These are phyloP conservation scores for Aldrovandia affinis DNA, from an alignment of 2,797 vertebrate species.

Conservation along the genomic window DNA sequence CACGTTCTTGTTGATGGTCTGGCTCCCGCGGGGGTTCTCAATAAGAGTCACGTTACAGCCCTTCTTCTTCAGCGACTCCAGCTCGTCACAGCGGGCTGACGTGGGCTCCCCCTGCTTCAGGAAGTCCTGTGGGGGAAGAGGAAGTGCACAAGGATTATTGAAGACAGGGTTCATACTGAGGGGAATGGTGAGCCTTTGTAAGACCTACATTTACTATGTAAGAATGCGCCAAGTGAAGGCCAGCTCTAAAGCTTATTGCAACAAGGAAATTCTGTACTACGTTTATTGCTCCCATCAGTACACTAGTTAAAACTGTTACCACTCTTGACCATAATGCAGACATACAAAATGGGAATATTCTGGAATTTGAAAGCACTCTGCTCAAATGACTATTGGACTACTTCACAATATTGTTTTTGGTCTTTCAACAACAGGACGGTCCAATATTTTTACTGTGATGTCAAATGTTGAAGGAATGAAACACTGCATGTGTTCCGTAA, in stretches of 20 bases:
- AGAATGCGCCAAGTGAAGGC: too few relatives aligned
- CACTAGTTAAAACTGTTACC: background rate
- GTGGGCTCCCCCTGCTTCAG: slow-evolving; percentile 88
- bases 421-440: background rate
- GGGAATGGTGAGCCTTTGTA: too few relatives aligned
- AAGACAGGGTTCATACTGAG: too few relatives aligned
- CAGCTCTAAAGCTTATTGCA: too few relatives aligned
- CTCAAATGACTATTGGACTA: background rate
- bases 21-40: slow-evolving; percentile 87
- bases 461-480: background rate
- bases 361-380: background rate
- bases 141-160: too few relatives aligned
- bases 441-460: background rate
- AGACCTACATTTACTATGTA: too few relatives aligned
- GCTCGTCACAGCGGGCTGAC: slow-evolving; percentile 90
- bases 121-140: slow-evolving; percentile 79
- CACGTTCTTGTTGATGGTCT: slow-evolving; percentile 67
- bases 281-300: background rate
- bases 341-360: background rate
- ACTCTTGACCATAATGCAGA: background rate
- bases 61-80: slow-evolving; percentile 83
- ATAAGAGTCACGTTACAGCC: slow-evolving; percentile 74
- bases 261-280: background rate
- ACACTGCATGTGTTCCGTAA: background rate
- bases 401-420: background rate